phyloP scores from a whole-genome alignment of 2,888 invertebrate genomes.

The Tetanocera ferruginea region DNA sequence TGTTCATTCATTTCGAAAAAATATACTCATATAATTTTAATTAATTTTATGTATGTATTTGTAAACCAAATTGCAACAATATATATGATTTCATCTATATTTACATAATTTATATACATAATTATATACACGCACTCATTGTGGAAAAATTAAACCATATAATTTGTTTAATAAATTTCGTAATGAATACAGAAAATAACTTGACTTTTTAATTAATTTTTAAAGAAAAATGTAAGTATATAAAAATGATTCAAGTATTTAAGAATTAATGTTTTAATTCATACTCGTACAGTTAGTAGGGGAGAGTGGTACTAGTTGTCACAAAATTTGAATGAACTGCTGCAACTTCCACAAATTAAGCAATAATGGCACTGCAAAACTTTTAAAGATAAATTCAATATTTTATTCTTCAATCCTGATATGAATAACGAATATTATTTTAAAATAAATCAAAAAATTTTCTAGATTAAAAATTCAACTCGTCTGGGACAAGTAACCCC shows the following conservation, averaged over 20 bases:
- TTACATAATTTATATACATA: constrained; percentile 33
- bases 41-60: constrained; percentile 38
- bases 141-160: constrained; percentile 45
- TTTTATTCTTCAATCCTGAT: too few relatives aligned
- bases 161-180: constrained; percentile 49
- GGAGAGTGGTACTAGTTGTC: too few relatives aligned
- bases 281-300: neutral
- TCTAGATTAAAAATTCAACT: too few relatives aligned
- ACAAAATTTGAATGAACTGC: too few relatives aligned
- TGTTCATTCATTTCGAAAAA: constrained; percentile 30
- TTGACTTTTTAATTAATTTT: neutral
- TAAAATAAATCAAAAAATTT: too few relatives aligned
- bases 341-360: too few relatives aligned
- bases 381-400: too few relatives aligned
- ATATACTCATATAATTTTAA: constrained; percentile 24
- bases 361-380: too few relatives aligned
- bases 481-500: too few relatives aligned
- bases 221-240: neutral
- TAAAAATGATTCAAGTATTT: too few relatives aligned
- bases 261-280: neutral
- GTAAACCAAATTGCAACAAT: constrained; percentile 42
- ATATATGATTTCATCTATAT: constrained; percentile 33
- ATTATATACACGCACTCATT: constrained; percentile 40
- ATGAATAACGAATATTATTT: too few relatives aligned
- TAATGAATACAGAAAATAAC: constrained; percentile 39